Percentiles rank a stretch among this genome's conserved stretches.
Evolutionary conservation across 1,140 invertebrate genomes (phyloP).

Genomic region (Trichonephila clavipes): DNA sequence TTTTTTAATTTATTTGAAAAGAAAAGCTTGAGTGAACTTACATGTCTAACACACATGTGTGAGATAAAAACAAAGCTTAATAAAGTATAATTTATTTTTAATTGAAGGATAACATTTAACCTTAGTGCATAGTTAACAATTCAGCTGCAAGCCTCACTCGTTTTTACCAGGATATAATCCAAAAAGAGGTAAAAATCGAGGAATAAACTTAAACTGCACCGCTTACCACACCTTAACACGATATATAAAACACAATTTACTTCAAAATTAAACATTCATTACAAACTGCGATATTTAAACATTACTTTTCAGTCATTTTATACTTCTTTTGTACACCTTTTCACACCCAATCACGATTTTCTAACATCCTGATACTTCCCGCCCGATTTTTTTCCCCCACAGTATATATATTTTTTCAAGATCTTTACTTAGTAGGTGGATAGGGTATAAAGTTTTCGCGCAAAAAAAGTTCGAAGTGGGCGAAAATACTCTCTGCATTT

Average conservation of each 20-base stretch:
- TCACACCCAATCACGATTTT: constrained; percentile 53
- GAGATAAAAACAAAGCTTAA: too few relatives aligned
- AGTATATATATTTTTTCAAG: neutral
- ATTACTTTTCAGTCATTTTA: neutral
- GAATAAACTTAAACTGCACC: neutral
- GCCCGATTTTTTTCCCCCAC: neutral
- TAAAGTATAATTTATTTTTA: neutral
- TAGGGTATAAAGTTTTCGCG: constrained; percentile 1
- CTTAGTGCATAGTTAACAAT: neutral
- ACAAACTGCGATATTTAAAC: neutral
- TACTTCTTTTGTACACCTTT: constrained; percentile 21
- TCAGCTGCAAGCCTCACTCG: neutral
- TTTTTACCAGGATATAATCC: neutral
- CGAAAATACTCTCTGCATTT: neutral
- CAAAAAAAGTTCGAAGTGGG: neutral
- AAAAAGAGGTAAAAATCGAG: too few relatives aligned
- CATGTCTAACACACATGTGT: too few relatives aligned
- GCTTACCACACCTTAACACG: neutral
- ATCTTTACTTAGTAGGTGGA: constrained; percentile 1
- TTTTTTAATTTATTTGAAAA: too few relatives aligned
- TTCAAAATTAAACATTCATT: constrained; percentile 9
- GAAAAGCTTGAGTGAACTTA: too few relatives aligned
- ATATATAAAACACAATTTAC: neutral
- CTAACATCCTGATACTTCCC: neutral
- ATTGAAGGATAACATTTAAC: neutral